Evolutionary conservation across 1,140 invertebrate species (phyloP), one percentile per base, ranked within the genome.

Genomic region (Acromyrmex heyeri): DNA sequence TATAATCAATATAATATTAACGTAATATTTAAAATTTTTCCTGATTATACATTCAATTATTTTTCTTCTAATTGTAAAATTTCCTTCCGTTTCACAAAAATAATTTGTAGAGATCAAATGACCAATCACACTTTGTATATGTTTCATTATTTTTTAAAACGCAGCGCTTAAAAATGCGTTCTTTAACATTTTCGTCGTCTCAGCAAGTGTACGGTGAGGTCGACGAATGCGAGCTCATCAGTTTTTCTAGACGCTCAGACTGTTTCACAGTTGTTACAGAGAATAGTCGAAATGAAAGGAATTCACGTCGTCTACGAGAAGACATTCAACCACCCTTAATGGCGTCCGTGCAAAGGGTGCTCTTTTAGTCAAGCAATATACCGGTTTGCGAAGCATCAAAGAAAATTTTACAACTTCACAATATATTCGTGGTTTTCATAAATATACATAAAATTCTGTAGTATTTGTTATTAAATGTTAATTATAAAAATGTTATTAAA

Each of bases 201-300:
- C 30, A 44, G 24, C 69, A 55, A 83, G 69, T 59, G 14, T 8
- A 12, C 12, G 14, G n/a, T 21, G 16, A 69, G 64, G 50, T 48
- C 21, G 65, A 72, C 55, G 34, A 24, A 65, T 70, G 59, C 18
- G 69, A 83, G 69, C 55, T 83, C 55, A 61, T 75, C 69, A 75
- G 69, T 73, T 73, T 67, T 61, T 75, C 67, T n/a, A 34, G 44
- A 87, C 55, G 44, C 34, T 67, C 67, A 50, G 21, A 27, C 21
- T 61, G 78, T 79, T 85, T 61, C 38, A 79, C 62, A 55, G 85
- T 30, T 50, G 59, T 65, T 73, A 83, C 55, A 83, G 70, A 82
- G 53, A 72, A 48, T 75, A 87, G 55, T 75, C 55, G 78, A 90
- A 89, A 89, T 89, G 78, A 90, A 89, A 87, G 59, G 59, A 87